A percentile compares a stretch with the other conserved stretches of the same genome.
Conservation (phyloP, 1,140 invertebrate genomes). For the Ceratina calcarata region DNA sequence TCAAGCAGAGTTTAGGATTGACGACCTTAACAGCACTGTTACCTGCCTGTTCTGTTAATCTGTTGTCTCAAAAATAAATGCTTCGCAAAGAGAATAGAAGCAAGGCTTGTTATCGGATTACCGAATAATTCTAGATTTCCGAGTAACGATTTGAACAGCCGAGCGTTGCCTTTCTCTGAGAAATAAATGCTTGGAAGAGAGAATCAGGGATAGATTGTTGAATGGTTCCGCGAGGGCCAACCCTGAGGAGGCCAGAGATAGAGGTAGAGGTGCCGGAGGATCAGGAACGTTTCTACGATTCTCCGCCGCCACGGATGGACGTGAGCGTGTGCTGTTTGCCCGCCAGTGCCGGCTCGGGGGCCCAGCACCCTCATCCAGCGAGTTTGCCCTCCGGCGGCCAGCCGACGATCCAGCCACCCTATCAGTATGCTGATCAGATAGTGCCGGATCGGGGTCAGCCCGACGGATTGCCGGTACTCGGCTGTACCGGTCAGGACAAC, state of each 20-base stretch:
- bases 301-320: slow-evolving; percentile 78
- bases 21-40: too few relatives aligned
- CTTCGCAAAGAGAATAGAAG: too few relatives aligned
- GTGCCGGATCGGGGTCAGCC: slow-evolving; percentile 77
- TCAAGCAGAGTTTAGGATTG: too few relatives aligned
- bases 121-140: too few relatives aligned
- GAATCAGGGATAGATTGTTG: slow-evolving; percentile 58
- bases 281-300: slow-evolving; percentile 76
- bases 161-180: too few relatives aligned
- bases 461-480: slow-evolving; percentile 72
- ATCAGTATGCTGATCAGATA: slow-evolving; percentile 78
- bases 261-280: slow-evolving; percentile 58
- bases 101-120: too few relatives aligned
- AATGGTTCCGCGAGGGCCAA: slow-evolving; percentile 74
- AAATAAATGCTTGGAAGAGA: neutral
- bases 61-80: too few relatives aligned
- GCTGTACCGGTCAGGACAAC: slow-evolving; percentile 70
- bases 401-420: slow-evolving; percentile 68
- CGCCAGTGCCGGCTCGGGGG: slow-evolving; percentile 74
- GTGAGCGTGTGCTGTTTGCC: slow-evolving; percentile 78
- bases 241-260: slow-evolving; percentile 56
- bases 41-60: too few relatives aligned
- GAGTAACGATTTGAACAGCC: too few relatives aligned
- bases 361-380: slow-evolving; percentile 71
- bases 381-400: slow-evolving; percentile 68